A percentile compares a stretch with the other conserved stretches of the same genome.
phyloP scores from a whole-genome alignment of 2,797 vertebrate genomes.

The Columba guinea region DNA sequence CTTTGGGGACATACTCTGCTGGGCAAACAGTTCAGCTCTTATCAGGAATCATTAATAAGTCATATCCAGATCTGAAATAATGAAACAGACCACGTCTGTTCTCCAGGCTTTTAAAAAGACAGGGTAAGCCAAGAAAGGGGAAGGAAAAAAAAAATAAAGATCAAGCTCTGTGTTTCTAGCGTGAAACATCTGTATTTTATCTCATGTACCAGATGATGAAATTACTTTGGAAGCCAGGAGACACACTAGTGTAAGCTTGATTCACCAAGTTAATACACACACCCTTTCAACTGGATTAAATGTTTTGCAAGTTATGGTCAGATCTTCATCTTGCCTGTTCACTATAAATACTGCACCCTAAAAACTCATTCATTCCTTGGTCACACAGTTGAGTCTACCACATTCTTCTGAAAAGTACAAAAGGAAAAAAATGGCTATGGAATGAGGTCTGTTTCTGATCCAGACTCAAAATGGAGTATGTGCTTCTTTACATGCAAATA shows the following conservation, averaged over 20 bases:
- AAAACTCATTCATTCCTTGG: not conserved
- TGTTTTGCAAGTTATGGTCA: constrained; percentile 14
- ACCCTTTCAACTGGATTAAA: constrained; percentile 48
- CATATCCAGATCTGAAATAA: constrained; percentile 35
- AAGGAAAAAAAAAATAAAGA: not conserved
- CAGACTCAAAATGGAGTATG: not conserved
- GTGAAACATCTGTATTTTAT: constrained; percentile 75
- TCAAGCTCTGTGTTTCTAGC: constrained; percentile 38
- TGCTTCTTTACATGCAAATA: not conserved
- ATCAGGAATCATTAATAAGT: constrained; percentile 33
- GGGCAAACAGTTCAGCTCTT: not conserved
- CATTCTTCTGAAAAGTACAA: not conserved
- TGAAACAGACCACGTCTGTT: constrained; percentile 39
- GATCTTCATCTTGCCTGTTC: not conserved
- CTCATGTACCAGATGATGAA: constrained; percentile 69
- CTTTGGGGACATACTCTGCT: not conserved
- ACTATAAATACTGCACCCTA: not conserved
- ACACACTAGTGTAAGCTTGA: constrained; percentile 37
- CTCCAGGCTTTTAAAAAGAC: constrained; percentile 43
- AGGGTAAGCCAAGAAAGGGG: not conserved
- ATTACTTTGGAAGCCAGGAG: constrained; percentile 58
- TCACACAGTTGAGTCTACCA: not conserved
- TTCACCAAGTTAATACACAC: constrained; percentile 35
- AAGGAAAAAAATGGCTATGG: not conserved
- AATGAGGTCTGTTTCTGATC: not conserved